These are phyloP conservation scores for Hyalella azteca DNA, from an alignment of 2,888 invertebrate species.

Conservation along the genomic window DNA sequence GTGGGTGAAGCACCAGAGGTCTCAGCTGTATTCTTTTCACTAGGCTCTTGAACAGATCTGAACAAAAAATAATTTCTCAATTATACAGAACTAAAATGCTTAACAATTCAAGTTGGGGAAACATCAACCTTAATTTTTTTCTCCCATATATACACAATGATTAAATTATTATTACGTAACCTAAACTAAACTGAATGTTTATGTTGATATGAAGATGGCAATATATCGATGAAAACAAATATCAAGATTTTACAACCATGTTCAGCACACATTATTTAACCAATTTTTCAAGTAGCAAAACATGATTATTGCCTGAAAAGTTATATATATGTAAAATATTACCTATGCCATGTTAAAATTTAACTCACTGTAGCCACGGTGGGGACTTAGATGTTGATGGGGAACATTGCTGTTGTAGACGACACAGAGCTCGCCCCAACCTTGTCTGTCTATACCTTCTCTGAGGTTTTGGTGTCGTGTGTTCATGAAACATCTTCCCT, in stretches of 20 bases:
- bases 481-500: not conserved
- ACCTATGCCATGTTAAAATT: not conserved
- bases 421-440: not conserved
- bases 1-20: not conserved
- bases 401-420: not conserved
- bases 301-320: not conserved
- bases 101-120: too few species aligned
- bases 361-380: not conserved
- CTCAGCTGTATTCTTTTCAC: not conserved
- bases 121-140: too few species aligned
- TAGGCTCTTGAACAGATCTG: not conserved
- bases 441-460: not conserved
- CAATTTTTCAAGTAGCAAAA: not conserved
- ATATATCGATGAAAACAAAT: too few species aligned
- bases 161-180: not conserved
- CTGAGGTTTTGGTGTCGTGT: conserved; percentile 4
- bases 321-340: not conserved
- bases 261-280: not conserved
- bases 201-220: too few species aligned
- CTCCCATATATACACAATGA: not conserved
- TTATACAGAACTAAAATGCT: too few species aligned
- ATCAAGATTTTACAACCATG: not conserved
- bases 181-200: too few species aligned
- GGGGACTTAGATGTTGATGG: not conserved
- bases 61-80: not conserved